Percentiles rank a stretch among this genome's conserved stretches.
These are phyloP conservation scores for Heliconius congener DNA, from an alignment of 1,140 invertebrate genomes.

Conservation along the genomic window DNA sequence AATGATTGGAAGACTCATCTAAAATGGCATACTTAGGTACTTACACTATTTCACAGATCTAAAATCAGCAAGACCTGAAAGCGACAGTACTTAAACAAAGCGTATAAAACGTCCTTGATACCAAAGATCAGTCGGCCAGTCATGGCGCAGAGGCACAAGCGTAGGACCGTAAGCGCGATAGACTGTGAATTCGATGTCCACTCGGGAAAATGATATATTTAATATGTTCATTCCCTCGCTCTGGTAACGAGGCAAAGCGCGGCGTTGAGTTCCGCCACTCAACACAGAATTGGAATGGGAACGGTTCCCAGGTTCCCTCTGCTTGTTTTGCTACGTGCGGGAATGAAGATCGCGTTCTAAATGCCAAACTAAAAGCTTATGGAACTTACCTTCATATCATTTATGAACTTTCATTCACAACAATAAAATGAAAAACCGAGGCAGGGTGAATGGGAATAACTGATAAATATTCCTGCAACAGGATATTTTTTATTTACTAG, in stretches of 20 bases:
- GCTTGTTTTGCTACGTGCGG: no score
- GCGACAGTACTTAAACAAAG: not conserved
- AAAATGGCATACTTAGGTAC: not conserved
- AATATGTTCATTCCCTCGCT: no score
- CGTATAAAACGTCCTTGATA: slow-evolving; percentile 12
- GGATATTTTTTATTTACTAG: not conserved
- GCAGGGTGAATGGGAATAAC: not conserved
- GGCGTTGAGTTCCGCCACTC: no score
- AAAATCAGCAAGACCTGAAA: not conserved
- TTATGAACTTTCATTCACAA: not conserved
- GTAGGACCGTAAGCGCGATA: no score
- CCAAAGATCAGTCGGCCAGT: not conserved
- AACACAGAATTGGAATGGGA: no score
- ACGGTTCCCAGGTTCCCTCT: no score
- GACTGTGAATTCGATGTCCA: no score
- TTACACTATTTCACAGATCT: not conserved
- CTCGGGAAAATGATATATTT: no score
- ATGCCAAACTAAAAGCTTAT: not conserved
- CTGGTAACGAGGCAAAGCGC: no score
- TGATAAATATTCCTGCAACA: not conserved
- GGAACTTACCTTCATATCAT: not conserved
- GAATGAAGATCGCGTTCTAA: not conserved
- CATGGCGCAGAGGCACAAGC: no score
- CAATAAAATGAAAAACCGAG: slow-evolving; percentile 6
- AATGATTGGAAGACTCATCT: not conserved